These are phyloP conservation scores for Momotus momota DNA, from an alignment of 2,797 vertebrate genomes.

Conservation along the genomic window DNA sequence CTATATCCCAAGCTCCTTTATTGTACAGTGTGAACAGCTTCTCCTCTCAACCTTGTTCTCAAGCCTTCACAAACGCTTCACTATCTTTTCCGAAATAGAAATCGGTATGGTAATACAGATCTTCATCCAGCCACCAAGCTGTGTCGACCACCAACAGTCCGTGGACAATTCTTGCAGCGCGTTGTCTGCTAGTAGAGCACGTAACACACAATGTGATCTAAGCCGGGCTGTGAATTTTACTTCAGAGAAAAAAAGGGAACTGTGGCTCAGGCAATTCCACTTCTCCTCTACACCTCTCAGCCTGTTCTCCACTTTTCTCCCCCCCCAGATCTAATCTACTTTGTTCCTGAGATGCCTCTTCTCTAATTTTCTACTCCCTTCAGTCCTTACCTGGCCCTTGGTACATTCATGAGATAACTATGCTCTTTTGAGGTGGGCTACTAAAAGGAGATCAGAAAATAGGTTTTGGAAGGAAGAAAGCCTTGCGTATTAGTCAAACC, in stretches of 20 bases:
- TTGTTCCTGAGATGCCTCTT: neutral
- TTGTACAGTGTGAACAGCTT: neutral
- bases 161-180: rapidly evolving
- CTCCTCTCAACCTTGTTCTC: neutral
- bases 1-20: neutral
- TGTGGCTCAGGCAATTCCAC: neutral
- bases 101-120: neutral
- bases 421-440: neutral
- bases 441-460: neutral
- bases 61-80: neutral
- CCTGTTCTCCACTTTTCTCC: neutral
- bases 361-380: neutral
- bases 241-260: neutral
- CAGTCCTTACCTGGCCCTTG: neutral
- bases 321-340: neutral
- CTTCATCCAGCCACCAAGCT: neutral
- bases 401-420: neutral
- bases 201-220: neutral
- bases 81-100: conserved; percentile 24
- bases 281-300: neutral
- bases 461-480: conserved; percentile 2
- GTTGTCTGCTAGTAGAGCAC: neutral
- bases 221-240: neutral
- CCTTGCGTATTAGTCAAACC: conserved; percentile 10
- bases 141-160: neutral